Evolutionary conservation across 2,888 invertebrate genomes (phyloP).

Genomic region (Ctenicera cuprea): DNA sequence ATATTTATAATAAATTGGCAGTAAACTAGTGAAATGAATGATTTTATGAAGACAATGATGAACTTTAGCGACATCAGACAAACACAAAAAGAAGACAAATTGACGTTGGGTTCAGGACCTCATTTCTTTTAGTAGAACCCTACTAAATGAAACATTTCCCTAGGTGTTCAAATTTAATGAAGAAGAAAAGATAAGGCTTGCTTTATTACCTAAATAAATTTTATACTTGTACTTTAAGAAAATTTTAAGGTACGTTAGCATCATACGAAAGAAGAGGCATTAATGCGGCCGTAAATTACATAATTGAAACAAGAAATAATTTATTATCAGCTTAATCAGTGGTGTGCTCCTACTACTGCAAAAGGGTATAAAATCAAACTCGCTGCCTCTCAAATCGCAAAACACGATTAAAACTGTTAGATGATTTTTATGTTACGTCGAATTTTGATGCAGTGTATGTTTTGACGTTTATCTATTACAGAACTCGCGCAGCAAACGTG

Average conservation of each 20-base stretch:
- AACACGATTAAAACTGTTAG: not conserved
- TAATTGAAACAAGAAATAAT: not conserved
- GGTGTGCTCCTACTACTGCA: not conserved
- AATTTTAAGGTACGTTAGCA: not conserved
- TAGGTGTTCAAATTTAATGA: not conserved
- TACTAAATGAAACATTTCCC: not conserved
- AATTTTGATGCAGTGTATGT: not conserved
- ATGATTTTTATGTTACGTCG: too few relatives aligned
- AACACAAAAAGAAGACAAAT: too few relatives aligned
- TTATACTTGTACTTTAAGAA: not conserved
- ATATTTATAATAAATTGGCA: too few relatives aligned
- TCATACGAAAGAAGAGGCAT: not conserved
- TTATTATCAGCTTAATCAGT: not conserved
- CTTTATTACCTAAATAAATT: slow-evolving; percentile 13
- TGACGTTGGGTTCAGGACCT: too few relatives aligned
- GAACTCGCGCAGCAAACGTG: not conserved
- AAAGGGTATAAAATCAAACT: not conserved
- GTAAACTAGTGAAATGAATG: too few relatives aligned
- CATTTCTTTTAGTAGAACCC: not conserved
- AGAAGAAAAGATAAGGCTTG: slow-evolving; percentile 15
- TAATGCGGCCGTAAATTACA: not conserved
- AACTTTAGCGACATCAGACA: too few relatives aligned
- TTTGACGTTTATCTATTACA: not conserved
- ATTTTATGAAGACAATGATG: too few relatives aligned
- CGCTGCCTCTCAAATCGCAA: too few relatives aligned